A percentile compares a stretch with the other conserved stretches of the same genome.
phyloP scores from a whole-genome alignment of 92 coral and sea anemone genomes.

The Virgularia gustaviana region DNA sequence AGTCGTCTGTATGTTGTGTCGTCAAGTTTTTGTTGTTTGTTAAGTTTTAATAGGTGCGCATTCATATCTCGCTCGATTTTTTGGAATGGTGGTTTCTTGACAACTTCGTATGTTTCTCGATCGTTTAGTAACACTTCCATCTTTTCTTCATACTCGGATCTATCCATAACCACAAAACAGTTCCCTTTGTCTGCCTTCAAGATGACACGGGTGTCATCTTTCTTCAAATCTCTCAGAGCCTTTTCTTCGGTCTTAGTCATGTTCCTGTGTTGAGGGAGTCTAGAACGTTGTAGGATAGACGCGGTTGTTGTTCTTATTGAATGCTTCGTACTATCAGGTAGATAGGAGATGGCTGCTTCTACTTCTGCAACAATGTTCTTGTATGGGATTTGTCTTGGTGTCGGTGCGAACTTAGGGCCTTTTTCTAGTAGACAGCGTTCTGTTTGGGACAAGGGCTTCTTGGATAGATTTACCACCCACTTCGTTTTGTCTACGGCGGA shows the following conservation, averaged over 20 bases:
- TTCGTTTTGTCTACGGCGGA: slow-evolving; percentile 14
- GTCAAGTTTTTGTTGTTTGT: slow-evolving; percentile 31
- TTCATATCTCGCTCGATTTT: slow-evolving; percentile 42
- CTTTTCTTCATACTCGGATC: slow-evolving; percentile 41
- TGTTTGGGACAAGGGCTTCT: slow-evolving; percentile 8
- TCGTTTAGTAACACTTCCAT: slow-evolving; percentile 35
- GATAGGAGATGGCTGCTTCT: slow-evolving; percentile 12
- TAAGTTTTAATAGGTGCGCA: slow-evolving; percentile 23
- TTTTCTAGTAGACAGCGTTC: slow-evolving; percentile 33
- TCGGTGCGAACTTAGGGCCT: slow-evolving; percentile 32
- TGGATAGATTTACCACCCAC: slow-evolving; percentile 40
- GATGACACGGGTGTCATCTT: not conserved
- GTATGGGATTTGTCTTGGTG: slow-evolving; percentile 26
- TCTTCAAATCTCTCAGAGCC: slow-evolving; percentile 10
- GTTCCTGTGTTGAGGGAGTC: slow-evolving; percentile 18
- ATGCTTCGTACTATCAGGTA: slow-evolving; percentile 37
- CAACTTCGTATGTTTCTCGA: slow-evolving; percentile 26
- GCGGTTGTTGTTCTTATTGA: slow-evolving; percentile 30
- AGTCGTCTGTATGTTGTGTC: slow-evolving; percentile 47
- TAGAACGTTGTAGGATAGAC: not conserved
- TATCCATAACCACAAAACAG: slow-evolving; percentile 50
- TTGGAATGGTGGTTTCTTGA: slow-evolving; percentile 24
- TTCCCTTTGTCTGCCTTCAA: slow-evolving; percentile 6
- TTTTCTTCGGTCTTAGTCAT: slow-evolving; percentile 25
- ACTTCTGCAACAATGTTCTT: slow-evolving; percentile 40